Percentiles rank a stretch among this genome's conserved stretches.
phyloP scores from a whole-genome alignment of 2,888 invertebrate genomes.

The Plutella xylostella region DNA sequence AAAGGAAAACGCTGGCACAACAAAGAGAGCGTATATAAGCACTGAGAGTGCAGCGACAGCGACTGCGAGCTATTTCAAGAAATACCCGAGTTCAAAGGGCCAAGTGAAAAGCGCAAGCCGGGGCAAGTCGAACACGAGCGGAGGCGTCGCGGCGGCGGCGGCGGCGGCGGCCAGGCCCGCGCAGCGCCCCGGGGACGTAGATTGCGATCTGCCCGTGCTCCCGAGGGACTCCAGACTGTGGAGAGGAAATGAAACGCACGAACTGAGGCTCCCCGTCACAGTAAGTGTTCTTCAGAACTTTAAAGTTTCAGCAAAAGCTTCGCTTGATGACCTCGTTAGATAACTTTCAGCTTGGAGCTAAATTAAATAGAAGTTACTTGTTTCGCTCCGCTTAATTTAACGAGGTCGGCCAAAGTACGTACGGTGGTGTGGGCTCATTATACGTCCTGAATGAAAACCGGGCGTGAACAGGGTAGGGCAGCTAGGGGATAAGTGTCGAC shows the following conservation, averaged over 20 bases:
- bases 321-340: too few relatives aligned
- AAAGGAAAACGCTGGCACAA: conserved; percentile 48
- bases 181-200: conserved; percentile 73
- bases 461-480: too few relatives aligned
- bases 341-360: too few relatives aligned
- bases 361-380: neutral
- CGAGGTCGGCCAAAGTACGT: too few relatives aligned
- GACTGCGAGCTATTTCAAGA: conserved; percentile 38
- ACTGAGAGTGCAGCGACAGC: conserved; percentile 39
- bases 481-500: too few relatives aligned
- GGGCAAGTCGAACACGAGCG: conserved; percentile 53
- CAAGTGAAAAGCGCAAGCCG: conserved; percentile 51
- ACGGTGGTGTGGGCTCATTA: too few relatives aligned
- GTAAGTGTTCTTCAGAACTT: conserved; percentile 53
- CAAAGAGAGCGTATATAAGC: conserved; percentile 37
- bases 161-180: conserved; percentile 65
- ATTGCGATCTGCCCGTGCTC: conserved; percentile 75
- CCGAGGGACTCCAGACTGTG: conserved; percentile 75
- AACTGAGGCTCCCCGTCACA: conserved; percentile 74
- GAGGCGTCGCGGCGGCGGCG: conserved; percentile 27
- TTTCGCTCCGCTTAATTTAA: too few relatives aligned
- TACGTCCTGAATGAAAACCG: too few relatives aligned
- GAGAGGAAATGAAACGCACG: conserved; percentile 80
- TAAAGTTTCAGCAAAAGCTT: too few relatives aligned
- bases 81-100: conserved; percentile 45